phyloP scores from a whole-genome alignment of 2,797 vertebrate genomes.

The Sebastes cheni region DNA sequence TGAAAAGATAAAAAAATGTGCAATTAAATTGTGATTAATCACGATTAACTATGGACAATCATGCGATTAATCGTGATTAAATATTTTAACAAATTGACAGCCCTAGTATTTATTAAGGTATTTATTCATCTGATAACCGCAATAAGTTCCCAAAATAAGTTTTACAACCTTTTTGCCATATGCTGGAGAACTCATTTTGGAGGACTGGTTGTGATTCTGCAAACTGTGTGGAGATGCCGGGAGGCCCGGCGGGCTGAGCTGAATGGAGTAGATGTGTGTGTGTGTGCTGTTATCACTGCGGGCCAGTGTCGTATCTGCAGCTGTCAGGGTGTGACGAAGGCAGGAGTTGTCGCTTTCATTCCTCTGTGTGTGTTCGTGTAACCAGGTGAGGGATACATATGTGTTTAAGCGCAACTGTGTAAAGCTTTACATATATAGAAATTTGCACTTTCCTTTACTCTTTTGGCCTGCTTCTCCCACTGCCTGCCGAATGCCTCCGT shows the following conservation, averaged over 20 bases:
- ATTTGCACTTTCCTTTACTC: neutral
- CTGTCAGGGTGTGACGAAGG: slow-evolving; percentile 41
- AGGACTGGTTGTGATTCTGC: neutral
- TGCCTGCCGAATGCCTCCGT: neutral
- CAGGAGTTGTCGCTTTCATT: slow-evolving; percentile 25
- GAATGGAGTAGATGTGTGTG: slow-evolving; percentile 10
- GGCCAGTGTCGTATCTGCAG: slow-evolving; percentile 51
- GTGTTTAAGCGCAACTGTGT: slow-evolving; percentile 19
- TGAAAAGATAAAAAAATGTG: too few relatives aligned
- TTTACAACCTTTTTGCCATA: neutral
- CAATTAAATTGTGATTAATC: too few relatives aligned
- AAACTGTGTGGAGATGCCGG: neutral
- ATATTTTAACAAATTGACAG: too few relatives aligned
- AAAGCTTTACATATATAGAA: slow-evolving; percentile 21
- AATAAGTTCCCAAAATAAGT: neutral
- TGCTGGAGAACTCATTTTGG: neutral
- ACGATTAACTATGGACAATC: too few relatives aligned
- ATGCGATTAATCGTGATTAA: too few relatives aligned
- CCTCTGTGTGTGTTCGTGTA: slow-evolving; percentile 3
- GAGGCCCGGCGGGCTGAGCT: neutral
- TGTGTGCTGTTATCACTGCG: slow-evolving; percentile 39
- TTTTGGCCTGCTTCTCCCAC: neutral
- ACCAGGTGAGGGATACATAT: slow-evolving; percentile 15
- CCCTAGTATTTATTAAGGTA: neutral
- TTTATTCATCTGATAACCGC: neutral